A percentile compares a stretch with the other conserved stretches of the same genome.
These are phyloP conservation scores for Mamestra brassicae DNA, from an alignment of 2,888 invertebrate species.

Conservation along the genomic window DNA sequence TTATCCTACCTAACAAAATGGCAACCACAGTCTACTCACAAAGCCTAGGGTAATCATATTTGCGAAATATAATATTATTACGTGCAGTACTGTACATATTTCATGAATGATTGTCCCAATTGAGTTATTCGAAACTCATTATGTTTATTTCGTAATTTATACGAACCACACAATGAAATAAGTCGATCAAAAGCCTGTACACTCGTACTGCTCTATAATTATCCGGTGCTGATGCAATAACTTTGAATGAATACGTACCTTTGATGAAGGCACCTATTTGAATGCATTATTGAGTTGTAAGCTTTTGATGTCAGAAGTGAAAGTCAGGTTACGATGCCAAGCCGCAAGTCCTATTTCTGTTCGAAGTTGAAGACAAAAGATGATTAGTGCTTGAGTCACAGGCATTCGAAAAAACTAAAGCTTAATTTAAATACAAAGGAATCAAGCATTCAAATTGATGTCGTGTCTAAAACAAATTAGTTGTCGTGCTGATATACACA, in stretches of 20 bases:
- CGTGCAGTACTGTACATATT: constrained; percentile 4
- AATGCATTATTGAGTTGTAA: constrained; percentile 40
- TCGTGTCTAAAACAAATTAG: constrained; percentile 50
- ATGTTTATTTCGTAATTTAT: constrained; percentile 49
- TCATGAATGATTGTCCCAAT: constrained; percentile 40
- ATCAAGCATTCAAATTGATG: constrained; percentile 31
- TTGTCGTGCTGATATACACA: constrained; percentile 34
- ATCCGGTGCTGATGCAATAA: constrained; percentile 55
- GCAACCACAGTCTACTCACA: not conserved
- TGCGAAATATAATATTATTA: constrained; percentile 31
- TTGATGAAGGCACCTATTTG: constrained; percentile 20
- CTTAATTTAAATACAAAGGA: constrained; percentile 49
- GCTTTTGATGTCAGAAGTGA: constrained; percentile 41
- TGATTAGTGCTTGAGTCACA: constrained; percentile 10
- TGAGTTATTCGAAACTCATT: constrained; percentile 48
- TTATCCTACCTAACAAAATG: constrained; percentile 5
- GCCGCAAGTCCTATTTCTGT: constrained; percentile 9
- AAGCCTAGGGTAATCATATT: constrained; percentile 22
- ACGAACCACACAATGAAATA: constrained; percentile 43
- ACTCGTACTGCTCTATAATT: constrained; percentile 49
- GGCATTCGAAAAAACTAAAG: constrained; percentile 23
- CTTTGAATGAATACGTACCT: constrained; percentile 33
- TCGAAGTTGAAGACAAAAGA: constrained; percentile 15
- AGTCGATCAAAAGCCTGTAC: constrained; percentile 50
- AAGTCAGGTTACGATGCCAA: constrained; percentile 25